A percentile compares a stretch with the other conserved stretches of the same genome.
Conservation (phyloP, 2,797 vertebrate genomes). For the Chiloscyllium punctatum region DNA sequence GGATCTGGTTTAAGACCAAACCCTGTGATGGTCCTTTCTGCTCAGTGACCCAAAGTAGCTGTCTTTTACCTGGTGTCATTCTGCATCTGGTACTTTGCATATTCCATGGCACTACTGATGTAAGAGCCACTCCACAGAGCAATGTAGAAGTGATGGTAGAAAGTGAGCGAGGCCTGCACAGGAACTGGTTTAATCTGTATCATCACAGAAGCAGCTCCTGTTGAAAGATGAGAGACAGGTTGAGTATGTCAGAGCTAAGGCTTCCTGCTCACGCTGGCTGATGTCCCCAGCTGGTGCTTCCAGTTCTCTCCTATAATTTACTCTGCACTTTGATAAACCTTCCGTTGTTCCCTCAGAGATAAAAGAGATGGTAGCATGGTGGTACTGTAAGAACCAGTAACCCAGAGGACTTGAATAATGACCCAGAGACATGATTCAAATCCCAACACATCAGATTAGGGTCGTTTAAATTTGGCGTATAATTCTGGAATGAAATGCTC, state of each 20-base stretch:
- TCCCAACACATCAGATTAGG: too few species aligned
- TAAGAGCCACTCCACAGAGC: slow-evolving; percentile 24
- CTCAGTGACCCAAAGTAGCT: background rate
- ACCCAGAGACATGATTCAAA: too few species aligned
- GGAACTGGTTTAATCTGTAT: slow-evolving; percentile 25
- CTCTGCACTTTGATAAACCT: background rate
- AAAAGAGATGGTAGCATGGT: too few species aligned
- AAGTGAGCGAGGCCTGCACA: slow-evolving; percentile 6
- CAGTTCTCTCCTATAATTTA: too few species aligned
- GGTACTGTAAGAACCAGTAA: too few species aligned
- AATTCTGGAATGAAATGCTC: too few species aligned
- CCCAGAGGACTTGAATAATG: too few species aligned
- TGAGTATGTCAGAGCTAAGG: background rate
- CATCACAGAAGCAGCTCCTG: slow-evolving; percentile 5
- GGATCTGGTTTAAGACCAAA: background rate
- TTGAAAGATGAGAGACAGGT: background rate
- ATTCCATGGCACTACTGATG: slow-evolving; percentile 1
- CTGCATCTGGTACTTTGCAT: slow-evolving; percentile 28
- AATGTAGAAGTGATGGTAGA: slow-evolving; percentile 27
- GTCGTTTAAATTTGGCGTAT: too few species aligned
- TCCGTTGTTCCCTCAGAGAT: background rate
- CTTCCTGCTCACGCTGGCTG: too few species aligned
- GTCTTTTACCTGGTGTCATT: background rate
- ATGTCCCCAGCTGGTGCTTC: too few species aligned
- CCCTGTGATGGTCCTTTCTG: background rate